Base-by-base conservation (phyloP, 1,140 invertebrate species). In the Thaumatotibia leucotreta region DNA sequence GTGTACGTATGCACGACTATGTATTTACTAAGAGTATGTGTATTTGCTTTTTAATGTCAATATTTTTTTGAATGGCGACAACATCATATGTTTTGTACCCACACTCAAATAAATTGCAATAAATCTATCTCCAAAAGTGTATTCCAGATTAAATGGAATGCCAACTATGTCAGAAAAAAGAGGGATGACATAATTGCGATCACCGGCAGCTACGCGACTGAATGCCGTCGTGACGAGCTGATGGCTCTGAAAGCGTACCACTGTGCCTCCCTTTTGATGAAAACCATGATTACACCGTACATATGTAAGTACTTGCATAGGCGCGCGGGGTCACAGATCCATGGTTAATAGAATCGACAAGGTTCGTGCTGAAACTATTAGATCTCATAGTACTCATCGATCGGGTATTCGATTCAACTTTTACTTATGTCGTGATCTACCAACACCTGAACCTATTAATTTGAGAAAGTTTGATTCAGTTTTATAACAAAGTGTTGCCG, bases 221-320 rank as follows among this genome's bases (percentile, higher is more conserved):
- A 83, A 83, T 84, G 76, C 73, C 66, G 72, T 62, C 69, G 75
- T 81, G 80, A 84, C 79, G 78, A 83, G 79, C 65, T 84, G 84
- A 86, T 83, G 77, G 79, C 75, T 79, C 64, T 69, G 74, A 58
- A 71, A 75, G 75, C 74, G 68, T 68, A 80, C 69, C 69, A 80
- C 69, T 76, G 79, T 76, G 73, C 75, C 79, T 79, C 79, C 80
- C 79, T 84, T 86, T 87, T 85, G 83, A 84, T 85, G 82, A 85
- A 24, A 81, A 83, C 83, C 82, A 82, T 85, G 82, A 85, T 85
- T 84, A 85, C 83, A 80, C 80, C 74, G 70, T 79, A 79, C 77
- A 81, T 82, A 84, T 66, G 50, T 70, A 76, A 58, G 52, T 29
- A 58, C 52, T 58, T 58, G 22, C 27, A 58, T n/a, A 58, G 52